A percentile compares a stretch with the other conserved stretches of the same genome.
These are phyloP conservation scores for Ceyx margarethae DNA, from an alignment of 2,113 vertebrate species.

Conservation along the genomic window DNA sequence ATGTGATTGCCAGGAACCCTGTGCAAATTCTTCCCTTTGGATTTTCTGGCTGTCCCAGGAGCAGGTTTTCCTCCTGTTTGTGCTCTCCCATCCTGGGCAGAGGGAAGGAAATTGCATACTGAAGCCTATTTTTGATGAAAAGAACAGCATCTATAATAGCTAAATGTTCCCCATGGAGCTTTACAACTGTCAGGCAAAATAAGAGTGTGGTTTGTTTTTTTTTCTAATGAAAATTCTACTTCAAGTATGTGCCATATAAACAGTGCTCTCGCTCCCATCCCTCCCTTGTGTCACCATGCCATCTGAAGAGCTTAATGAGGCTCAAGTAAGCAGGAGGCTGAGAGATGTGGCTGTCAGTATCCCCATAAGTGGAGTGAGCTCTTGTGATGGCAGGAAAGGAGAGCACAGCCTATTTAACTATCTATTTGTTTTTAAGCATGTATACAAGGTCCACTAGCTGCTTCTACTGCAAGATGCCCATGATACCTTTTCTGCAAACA, in stretches of 20 bases:
- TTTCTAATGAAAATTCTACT: not conserved
- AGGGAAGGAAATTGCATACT: not conserved
- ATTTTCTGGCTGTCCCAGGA: not conserved
- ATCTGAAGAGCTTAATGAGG: not conserved
- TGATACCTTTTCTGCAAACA: not conserved
- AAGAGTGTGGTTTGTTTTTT: not conserved
- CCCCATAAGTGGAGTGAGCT: not conserved
- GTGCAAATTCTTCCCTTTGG: not conserved
- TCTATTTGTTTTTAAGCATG: not conserved
- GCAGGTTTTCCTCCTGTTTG: not conserved
- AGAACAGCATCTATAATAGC: not conserved
- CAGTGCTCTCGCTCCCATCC: not conserved
- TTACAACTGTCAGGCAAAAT: not conserved
- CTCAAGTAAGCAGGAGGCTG: not conserved
- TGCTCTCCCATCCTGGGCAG: not conserved
- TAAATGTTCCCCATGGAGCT: not conserved
- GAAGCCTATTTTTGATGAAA: not conserved
- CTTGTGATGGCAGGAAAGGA: not conserved
- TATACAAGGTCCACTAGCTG: not conserved
- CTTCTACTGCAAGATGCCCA: not conserved
- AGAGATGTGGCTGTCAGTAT: not conserved
- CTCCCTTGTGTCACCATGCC: not conserved
- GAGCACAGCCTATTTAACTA: rapidly evolving
- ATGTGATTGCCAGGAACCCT: not conserved
- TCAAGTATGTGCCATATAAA: not conserved